These are phyloP conservation scores for Empis stercorea DNA, from an alignment of 2,888 invertebrate genomes.

Conservation along the genomic window DNA sequence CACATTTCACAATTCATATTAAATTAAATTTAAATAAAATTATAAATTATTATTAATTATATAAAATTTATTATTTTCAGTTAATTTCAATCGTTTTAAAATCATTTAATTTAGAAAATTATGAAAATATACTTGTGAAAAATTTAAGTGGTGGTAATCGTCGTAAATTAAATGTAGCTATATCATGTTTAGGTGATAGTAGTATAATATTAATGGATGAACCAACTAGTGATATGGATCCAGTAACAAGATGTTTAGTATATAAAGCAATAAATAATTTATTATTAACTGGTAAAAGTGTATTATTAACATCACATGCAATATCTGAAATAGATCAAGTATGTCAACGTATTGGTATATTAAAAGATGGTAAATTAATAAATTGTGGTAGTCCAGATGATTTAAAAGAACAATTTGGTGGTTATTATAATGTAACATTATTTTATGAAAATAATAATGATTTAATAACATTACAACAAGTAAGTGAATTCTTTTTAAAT, in stretches of 20 bases:
- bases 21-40: no score
- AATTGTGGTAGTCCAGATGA: conserved; percentile 29
- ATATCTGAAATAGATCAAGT: conserved; percentile 35
- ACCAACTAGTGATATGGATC: conserved; percentile 61
- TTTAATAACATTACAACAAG: conserved; percentile 21
- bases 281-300: conserved; percentile 26
- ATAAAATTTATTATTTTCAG: conserved; percentile 13
- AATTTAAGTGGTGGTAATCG: conserved; percentile 53
- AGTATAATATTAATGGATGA: conserved; percentile 61
- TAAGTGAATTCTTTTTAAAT: no score
- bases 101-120: conserved; percentile 29
- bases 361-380: conserved; percentile 32
- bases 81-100: conserved; percentile 26
- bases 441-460: conserved; percentile 25
- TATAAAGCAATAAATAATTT: conserved; percentile 31
- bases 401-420: conserved; percentile 28
- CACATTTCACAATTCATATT: no score
- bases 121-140: conserved; percentile 32
- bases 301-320: conserved; percentile 35
- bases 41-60: no score
- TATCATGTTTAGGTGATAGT: conserved; percentile 60
- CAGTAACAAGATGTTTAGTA: conserved; percentile 36
- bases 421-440: conserved; percentile 29
- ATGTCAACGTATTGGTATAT: conserved; percentile 33
- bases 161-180: conserved; percentile 62